These are phyloP conservation scores for Nebria brevicollis DNA, from an alignment of 2,888 invertebrate species.

Conservation along the genomic window DNA sequence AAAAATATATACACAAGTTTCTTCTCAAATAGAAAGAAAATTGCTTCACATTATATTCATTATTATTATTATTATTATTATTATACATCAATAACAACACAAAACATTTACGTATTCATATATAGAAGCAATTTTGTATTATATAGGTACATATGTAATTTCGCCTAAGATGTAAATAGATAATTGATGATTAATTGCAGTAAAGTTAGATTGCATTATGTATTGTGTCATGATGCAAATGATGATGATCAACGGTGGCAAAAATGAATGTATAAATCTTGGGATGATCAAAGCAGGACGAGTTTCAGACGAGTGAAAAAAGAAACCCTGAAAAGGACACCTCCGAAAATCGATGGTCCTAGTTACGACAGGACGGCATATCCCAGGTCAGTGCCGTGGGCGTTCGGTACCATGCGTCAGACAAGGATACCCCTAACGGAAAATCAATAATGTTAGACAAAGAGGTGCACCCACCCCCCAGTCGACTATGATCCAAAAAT, in stretches of 20 bases:
- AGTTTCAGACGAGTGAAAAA: neutral
- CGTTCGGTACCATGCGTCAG: slow-evolving; percentile 38
- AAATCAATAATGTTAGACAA: slow-evolving; percentile 59
- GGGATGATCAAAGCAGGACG: neutral
- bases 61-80: too few species aligned
- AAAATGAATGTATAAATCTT: neutral
- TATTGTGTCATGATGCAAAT: too few species aligned
- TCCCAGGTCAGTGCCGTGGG: slow-evolving; percentile 47
- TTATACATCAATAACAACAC: too few species aligned
- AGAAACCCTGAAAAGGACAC: slow-evolving; percentile 15
- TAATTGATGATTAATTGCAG: too few species aligned
- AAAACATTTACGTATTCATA: too few species aligned
- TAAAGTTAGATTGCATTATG: too few species aligned
- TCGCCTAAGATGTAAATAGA: too few species aligned
- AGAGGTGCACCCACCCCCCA: slow-evolving; percentile 49
- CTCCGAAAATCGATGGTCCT: slow-evolving; percentile 42
- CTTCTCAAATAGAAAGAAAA: neutral
- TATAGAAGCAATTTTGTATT: too few species aligned
- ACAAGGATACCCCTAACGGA: slow-evolving; percentile 48
- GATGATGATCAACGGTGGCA: too few species aligned
- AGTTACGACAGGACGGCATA: slow-evolving; percentile 44
- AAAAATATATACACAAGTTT: slow-evolving; percentile 48
- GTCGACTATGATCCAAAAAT: slow-evolving; percentile 49
- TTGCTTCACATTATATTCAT: neutral
- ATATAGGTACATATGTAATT: too few species aligned